Percentiles rank a stretch among this genome's conserved stretches.
Conservation (phyloP, 2,797 vertebrate genomes). For the Rousettus madagascariensis region DNA sequence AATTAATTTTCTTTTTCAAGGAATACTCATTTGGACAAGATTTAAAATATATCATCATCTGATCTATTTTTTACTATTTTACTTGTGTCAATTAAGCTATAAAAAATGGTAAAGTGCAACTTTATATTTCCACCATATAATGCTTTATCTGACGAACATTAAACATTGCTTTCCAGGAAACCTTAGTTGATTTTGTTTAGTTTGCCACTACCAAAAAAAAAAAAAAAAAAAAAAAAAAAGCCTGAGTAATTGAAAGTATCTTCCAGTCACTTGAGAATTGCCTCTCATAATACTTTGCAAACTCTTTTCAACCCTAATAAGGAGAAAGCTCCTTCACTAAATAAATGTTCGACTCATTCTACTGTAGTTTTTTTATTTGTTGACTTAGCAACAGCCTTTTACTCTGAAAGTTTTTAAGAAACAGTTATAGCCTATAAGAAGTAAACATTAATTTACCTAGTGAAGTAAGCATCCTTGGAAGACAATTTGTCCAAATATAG, state of each 20-base stretch:
- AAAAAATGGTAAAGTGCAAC: not conserved
- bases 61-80: slow-evolving; percentile 9
- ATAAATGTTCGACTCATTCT: not conserved
- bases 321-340: not conserved
- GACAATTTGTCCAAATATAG: not conserved
- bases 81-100: not conserved
- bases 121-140: slow-evolving; percentile 11
- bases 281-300: not conserved
- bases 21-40: not conserved
- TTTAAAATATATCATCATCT: not conserved
- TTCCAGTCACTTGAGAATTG: not conserved
- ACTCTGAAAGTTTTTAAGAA: not conserved
- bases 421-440: not conserved
- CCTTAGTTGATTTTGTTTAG: slow-evolving; percentile 78
- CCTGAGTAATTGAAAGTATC: not conserved
- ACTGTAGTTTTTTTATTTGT: slow-evolving; percentile 27
- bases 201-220: slow-evolving; percentile 51
- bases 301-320: slow-evolving; percentile 39
- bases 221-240: not conserved
- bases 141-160: slow-evolving; percentile 58
- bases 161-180: slow-evolving; percentile 76
- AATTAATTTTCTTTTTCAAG: slow-evolving; percentile 39
- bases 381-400: slow-evolving; percentile 63
- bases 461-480: not conserved
- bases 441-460: slow-evolving; percentile 43